Conservation (phyloP, 2,113 vertebrate genomes). For the Danio rerio region GRCz12tu NC_133193.1:24152001-24152500, state of each 20-base stretch:
- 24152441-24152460: constrained; percentile 25
- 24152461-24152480: background rate
- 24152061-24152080: too few species aligned
- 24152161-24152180: background rate
- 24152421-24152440: constrained; percentile 51
- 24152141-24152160: too few species aligned
- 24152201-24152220: background rate
- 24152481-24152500: constrained; percentile 28
- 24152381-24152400: constrained; percentile 2
- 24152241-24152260: constrained; percentile 23
- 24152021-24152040: too few species aligned
- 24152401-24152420: constrained; percentile 52
- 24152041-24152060: too few species aligned
- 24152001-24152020: too few species aligned
- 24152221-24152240: constrained; percentile 6
- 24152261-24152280: constrained; percentile 2
- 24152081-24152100: too few species aligned
- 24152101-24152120: too few species aligned
- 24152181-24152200: background rate
- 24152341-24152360: background rate
- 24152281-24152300: background rate
- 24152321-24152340: background rate
- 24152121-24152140: too few species aligned
- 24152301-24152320: background rate
- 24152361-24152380: background rate